phyloP scores from a whole-genome alignment of 2,888 invertebrate genomes.

The Aspidapion aeneum region DNA sequence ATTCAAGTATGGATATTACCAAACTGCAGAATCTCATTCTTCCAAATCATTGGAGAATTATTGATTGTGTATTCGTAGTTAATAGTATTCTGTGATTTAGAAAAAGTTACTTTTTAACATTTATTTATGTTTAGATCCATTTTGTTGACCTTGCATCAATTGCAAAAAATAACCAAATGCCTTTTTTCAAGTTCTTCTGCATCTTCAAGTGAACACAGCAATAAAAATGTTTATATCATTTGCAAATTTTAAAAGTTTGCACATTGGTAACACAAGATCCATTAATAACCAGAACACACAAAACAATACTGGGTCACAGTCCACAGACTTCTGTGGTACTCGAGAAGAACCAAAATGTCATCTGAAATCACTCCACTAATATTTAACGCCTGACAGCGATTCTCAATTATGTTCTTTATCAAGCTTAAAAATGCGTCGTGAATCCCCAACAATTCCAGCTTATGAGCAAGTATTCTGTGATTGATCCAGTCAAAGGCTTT shows the following conservation, averaged over 20 bases:
- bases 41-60: background rate
- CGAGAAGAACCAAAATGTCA: background rate
- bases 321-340: background rate
- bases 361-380: no score
- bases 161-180: background rate
- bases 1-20: no score
- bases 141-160: background rate
- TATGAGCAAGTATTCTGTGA: no score
- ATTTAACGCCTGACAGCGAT: no score
- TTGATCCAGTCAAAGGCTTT: no score
- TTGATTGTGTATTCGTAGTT: constrained; percentile 15
- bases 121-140: background rate
- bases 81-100: background rate
- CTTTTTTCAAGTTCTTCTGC: background rate
- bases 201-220: background rate
- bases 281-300: background rate
- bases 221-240: background rate
- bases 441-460: background rate
- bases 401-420: background rate
- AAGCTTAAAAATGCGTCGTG: background rate
- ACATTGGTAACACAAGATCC: background rate
- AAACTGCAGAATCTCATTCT: no score
- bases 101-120: background rate
- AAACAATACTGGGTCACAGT: background rate
- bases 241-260: background rate